Evolutionary conservation across 2,888 invertebrate species (phyloP), one percentile per base, ranked within the genome.

Genomic region (Scaptomyza cyrtandrae): DNA sequence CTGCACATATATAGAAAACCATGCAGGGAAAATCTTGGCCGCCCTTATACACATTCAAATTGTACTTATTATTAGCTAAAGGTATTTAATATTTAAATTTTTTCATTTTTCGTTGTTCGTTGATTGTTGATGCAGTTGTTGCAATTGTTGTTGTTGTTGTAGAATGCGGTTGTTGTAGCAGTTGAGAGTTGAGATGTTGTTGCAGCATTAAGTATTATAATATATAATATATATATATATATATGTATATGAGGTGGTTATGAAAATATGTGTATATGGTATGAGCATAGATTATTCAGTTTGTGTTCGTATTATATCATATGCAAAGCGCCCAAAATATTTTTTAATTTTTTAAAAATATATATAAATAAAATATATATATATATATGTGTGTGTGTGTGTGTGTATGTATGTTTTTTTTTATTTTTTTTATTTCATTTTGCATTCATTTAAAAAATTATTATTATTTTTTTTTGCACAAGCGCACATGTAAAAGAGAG

Each of bases 1-100:
- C 92, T 92, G 90, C 78, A 89, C 92, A 92, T 78, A 91, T 89
- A 90, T 86, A 90, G 85, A 91, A 89, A 86, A 91, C 86, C 90
- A 91, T 90, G 92, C 92, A 92, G 90, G 90, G 91, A 83, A 89
- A 82, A 82, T 91, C 91, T 88, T 88, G 87, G 85, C 89, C 86
- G 89, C 89, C 89, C 90, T 86, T 89, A 71, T 55, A 68, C 62
- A 50, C 11, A 52, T 53, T 63, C 37, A 33, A 46, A 63, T 72
- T 68, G 68, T 59, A 35, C 58, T 79, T 79, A 70, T 73, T 79
- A 67, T 73, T 79, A 67, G 69, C 86, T 86, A 77, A n/a, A 19
- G 45, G 58, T 24, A 19, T 37, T 19, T 11, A 3, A n/a, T n/a
- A 33, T 50, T 75, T 60, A 56, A 19, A 19, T 19, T 19, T 19